phyloP scores from a whole-genome alignment of 2,888 invertebrate species.

The Trichopoda pennipes region DNA sequence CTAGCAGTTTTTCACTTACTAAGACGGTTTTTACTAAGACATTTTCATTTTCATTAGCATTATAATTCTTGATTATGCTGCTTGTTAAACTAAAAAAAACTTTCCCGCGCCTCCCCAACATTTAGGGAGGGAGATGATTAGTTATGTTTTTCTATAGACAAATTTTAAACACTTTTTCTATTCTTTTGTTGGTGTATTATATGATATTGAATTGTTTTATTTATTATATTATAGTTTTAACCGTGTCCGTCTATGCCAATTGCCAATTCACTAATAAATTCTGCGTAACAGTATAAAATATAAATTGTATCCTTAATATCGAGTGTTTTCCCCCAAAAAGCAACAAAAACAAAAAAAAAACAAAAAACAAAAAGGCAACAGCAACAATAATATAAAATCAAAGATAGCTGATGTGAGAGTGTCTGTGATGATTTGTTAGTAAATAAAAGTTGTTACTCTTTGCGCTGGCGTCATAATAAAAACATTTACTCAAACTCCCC shows the following conservation, averaged over 20 bases:
- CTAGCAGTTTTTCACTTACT: background rate
- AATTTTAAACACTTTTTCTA: constrained; percentile 17
- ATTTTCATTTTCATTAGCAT: background rate
- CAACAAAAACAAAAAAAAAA: constrained; percentile 36
- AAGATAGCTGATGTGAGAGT: constrained; percentile 54
- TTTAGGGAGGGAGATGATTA: constrained; percentile 31
- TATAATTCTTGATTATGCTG: background rate
- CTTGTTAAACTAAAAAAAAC: background rate
- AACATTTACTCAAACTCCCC: constrained; percentile 65
- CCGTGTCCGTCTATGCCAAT: constrained; percentile 63
- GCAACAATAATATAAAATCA: constrained; percentile 27
- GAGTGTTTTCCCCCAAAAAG: constrained; percentile 26
- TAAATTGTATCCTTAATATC: constrained; percentile 65
- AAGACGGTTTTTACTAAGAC: background rate
- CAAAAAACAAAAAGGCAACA: constrained; percentile 38
- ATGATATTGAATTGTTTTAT: constrained; percentile 19
- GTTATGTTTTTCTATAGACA: constrained; percentile 7
- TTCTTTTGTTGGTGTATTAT: constrained; percentile 5
- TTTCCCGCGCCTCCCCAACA: constrained; percentile 54
- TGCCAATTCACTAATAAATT: constrained; percentile 69
- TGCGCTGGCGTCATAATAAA: constrained; percentile 68
- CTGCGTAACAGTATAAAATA: constrained; percentile 64
- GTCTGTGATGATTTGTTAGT: constrained; percentile 64
- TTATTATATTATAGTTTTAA: constrained; percentile 33
- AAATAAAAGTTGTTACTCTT: constrained; percentile 65